Percentiles rank a stretch among this genome's conserved stretches.
Conservation (phyloP, 2,888 invertebrate genomes). For the Chrysina gloriosa region DNA sequence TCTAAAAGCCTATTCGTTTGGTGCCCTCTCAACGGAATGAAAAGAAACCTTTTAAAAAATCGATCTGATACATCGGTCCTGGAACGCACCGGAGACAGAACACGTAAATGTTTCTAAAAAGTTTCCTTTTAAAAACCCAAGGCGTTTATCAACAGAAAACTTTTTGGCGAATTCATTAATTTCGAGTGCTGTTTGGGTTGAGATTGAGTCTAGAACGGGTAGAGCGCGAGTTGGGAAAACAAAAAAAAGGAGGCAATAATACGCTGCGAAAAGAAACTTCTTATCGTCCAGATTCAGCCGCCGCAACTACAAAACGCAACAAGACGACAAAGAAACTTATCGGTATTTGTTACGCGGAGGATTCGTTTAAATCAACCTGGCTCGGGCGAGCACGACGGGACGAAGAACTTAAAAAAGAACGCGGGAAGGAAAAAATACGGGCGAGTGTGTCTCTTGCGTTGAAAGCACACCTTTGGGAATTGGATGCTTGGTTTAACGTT, state of each 20-base stretch:
- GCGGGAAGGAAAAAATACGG: slow-evolving; percentile 21
- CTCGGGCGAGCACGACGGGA: slow-evolving; percentile 9
- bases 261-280: slow-evolving; percentile 21
- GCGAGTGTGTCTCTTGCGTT: slow-evolving; percentile 20
- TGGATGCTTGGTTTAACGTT: slow-evolving; percentile 27
- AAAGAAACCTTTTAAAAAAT: slow-evolving; percentile 27
- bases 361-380: slow-evolving; percentile 33
- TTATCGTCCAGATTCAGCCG: slow-evolving; percentile 26
- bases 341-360: slow-evolving; percentile 29
- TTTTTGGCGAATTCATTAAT: slow-evolving; percentile 32
- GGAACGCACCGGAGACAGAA: neutral
- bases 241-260: slow-evolving; percentile 35
- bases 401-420: slow-evolving; percentile 18
- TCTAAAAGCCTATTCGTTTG: neutral
- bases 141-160: slow-evolving; percentile 29
- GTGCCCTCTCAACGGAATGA: neutral
- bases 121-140: slow-evolving; percentile 16
- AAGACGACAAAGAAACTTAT: slow-evolving; percentile 32
- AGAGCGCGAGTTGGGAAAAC: slow-evolving; percentile 16
- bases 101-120: slow-evolving; percentile 31
- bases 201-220: slow-evolving; percentile 1
- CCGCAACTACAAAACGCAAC: slow-evolving; percentile 19
- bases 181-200: slow-evolving; percentile 17
- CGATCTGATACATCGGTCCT: slow-evolving; percentile 12
- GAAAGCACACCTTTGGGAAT: slow-evolving; percentile 27